Evolutionary conservation across 2,113 vertebrate species (phyloP).

Genomic region (Malurus alboscapulatus): DNA sequence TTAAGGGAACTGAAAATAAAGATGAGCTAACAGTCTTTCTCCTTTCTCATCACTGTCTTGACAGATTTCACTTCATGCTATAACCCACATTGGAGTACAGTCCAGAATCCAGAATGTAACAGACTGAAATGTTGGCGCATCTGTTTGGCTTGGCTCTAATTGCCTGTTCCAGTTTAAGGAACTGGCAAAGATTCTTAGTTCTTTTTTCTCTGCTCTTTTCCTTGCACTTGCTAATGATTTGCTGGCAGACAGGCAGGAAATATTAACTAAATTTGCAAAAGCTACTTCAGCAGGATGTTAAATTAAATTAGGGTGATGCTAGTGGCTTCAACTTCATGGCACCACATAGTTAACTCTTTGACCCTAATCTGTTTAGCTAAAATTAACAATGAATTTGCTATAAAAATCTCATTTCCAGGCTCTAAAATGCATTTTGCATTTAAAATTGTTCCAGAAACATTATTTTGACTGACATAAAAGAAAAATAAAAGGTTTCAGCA

Average conservation of each 20-base stretch:
- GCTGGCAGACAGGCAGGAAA: conserved; percentile 1
- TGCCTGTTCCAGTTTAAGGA: background rate
- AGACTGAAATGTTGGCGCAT: conserved; percentile 6
- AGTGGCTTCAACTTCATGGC: background rate
- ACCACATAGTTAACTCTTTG: background rate
- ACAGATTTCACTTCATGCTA: background rate
- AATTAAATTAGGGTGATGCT: conserved; percentile 22
- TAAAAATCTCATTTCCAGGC: conserved; percentile 5
- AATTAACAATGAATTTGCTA: background rate
- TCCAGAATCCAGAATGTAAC: background rate
- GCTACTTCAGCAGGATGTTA: background rate
- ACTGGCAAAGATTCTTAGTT: background rate
- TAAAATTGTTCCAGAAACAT: background rate
- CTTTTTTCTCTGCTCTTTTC: background rate
- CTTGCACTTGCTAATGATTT: background rate
- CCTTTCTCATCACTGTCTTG: background rate
- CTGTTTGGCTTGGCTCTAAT: background rate
- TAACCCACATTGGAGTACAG: background rate
- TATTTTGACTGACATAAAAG: background rate
- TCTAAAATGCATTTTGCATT: background rate
- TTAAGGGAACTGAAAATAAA: background rate
- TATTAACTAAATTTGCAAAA: conserved; percentile 20
- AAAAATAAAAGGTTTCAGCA: background rate
- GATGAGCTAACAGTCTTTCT: background rate
- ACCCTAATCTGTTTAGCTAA: background rate